These are phyloP conservation scores for Turdus rufiventris DNA, from an alignment of 2,113 vertebrate genomes.

Conservation along the genomic window DNA sequence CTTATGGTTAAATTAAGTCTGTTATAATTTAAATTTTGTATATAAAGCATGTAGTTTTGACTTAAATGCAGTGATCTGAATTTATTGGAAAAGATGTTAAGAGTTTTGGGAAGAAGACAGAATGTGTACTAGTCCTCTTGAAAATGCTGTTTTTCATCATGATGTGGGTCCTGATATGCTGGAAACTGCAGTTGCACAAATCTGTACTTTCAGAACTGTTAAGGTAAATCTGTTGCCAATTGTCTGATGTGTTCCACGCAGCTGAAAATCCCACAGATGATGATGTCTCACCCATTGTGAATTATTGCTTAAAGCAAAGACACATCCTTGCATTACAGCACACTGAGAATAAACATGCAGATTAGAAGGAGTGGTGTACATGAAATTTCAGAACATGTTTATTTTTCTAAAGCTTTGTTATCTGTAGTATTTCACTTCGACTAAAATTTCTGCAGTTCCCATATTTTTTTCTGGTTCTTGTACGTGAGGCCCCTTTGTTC, in stretches of 20 bases:
- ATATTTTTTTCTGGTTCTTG: neutral
- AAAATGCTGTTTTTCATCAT: neutral
- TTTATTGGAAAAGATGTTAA: neutral
- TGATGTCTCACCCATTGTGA: neutral
- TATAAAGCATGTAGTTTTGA: neutral
- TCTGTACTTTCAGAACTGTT: neutral
- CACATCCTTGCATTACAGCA: constrained; percentile 1
- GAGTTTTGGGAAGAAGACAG: neutral
- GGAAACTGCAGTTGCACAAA: neutral
- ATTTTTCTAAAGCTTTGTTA: constrained; percentile 27
- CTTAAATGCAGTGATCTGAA: neutral
- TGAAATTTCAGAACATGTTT: neutral
- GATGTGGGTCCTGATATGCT: neutral
- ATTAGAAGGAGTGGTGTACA: neutral
- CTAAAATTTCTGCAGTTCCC: neutral
- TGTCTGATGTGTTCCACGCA: neutral
- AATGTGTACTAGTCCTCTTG: neutral
- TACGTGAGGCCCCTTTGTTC: neutral
- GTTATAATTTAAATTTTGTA: neutral
- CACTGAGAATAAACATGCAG: constrained; percentile 23
- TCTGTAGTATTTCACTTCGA: neutral
- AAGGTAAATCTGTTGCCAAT: neutral
- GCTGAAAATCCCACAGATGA: neutral
- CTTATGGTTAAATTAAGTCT: neutral
- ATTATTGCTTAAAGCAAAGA: neutral